Base-by-base conservation (phyloP, 2,797 vertebrate species). In the Saguinus oedipus region DNA sequence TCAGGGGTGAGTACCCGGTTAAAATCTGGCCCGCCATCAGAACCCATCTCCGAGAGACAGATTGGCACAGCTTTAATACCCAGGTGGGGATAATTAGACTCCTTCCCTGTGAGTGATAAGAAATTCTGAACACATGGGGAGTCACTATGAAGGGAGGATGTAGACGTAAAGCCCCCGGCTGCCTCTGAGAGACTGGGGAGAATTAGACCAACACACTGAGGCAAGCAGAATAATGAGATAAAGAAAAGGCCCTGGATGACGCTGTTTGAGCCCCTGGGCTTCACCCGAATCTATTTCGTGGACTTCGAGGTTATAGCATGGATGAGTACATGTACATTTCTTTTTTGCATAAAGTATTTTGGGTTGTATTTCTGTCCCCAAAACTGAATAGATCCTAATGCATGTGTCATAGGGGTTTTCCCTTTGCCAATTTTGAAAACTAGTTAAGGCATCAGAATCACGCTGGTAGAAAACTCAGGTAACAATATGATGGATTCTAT, bases 361-460 rank as follows among this genome's bases (percentile, higher is more conserved):
- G 6, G 59, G n/a, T 55, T 70, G 2, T 72, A 39, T 82, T 90
- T 68, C 36, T 95, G 50, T 59, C 42, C 13, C 46, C 72, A 33
- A 46, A 86, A 72, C 64, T 48, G 24, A 92, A 81, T 26, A 57
- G 26, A 81, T 88, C 48, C 33, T 57, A 88, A 46, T 68, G 15
- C 42, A 75, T 39, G 53, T 1, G 6, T 39, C 64, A 15, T 30
- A 48, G 33, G 26, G 33, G 7, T 24, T 76, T 59, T 68, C 88
- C 94, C 80, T 88, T 87, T 88, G 42, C 82, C 50, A 24, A 70
- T 83, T 93, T 90, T 72, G 53, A 80, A 95, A 95, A 48, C 22
- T 20, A 85, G 50, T 80, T 88, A 59, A 88, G 64, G 81, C 33
- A 53, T 44, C 30, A 64, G 22, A 88, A 81, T 55, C 80, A n/a